A percentile compares a stretch with the other conserved stretches of the same genome.
These are phyloP conservation scores for Gymnothorax javanicus DNA, from an alignment of 2,797 vertebrate genomes.

Conservation along the genomic window DNA sequence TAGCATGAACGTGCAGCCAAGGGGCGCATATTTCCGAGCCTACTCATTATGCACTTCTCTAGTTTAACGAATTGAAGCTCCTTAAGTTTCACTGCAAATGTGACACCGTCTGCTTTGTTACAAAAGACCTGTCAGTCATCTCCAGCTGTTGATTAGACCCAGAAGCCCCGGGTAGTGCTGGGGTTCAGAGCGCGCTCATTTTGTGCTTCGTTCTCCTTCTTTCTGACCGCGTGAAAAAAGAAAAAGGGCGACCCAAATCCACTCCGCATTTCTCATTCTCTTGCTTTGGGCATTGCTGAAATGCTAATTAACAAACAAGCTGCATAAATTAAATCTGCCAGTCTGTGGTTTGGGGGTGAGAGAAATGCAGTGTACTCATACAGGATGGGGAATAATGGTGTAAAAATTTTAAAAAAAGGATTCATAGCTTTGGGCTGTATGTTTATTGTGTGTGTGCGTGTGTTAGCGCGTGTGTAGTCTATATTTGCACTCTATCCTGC, in stretches of 20 bases:
- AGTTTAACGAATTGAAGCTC: background rate
- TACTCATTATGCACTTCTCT: background rate
- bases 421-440: conserved; percentile 37
- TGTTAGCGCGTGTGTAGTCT: conserved; percentile 20
- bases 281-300: background rate
- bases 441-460: conserved; percentile 22
- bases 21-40: background rate
- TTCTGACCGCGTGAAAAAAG: background rate
- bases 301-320: conserved; percentile 31
- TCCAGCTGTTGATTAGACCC: background rate
- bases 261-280: background rate
- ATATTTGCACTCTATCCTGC: conserved; percentile 33
- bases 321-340: background rate
- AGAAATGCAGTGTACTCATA: background rate
- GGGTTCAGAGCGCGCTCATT: background rate
- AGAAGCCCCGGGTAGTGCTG: background rate
- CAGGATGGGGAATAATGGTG: background rate
- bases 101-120: background rate
- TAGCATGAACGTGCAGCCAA: background rate
- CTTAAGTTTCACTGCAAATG: background rate
- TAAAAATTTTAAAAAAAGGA: background rate
- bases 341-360: background rate
- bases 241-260: background rate
- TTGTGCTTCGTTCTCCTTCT: background rate
- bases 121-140: background rate